Percentiles rank a stretch among this genome's conserved stretches.
phyloP scores from a whole-genome alignment of 2,888 invertebrate species.

The Globia sparganii region DNA sequence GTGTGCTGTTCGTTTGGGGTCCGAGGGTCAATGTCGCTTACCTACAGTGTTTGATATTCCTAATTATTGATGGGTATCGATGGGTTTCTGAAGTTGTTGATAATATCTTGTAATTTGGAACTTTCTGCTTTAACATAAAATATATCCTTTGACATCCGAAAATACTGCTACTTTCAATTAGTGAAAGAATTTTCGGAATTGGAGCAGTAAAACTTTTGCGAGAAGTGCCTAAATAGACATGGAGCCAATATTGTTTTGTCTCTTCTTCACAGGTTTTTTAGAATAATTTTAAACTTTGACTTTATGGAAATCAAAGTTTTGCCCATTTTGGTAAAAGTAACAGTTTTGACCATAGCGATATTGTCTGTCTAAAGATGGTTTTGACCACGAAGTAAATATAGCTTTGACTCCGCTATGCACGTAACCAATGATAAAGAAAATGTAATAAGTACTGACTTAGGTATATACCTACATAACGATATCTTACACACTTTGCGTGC shows the following conservation, averaged over 20 bases:
- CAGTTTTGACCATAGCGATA: neutral
- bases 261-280: neutral
- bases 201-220: too few relatives aligned
- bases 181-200: too few relatives aligned
- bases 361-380: neutral
- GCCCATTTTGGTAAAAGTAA: too few relatives aligned
- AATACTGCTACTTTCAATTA: too few relatives aligned
- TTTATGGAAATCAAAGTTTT: neutral
- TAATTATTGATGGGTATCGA: conserved; percentile 55
- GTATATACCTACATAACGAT: neutral
- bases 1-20: conserved; percentile 75
- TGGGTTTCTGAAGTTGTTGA: neutral
- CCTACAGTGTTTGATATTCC: conserved; percentile 42
- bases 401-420: too few relatives aligned
- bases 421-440: neutral
- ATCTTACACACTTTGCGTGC: neutral
- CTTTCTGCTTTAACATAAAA: neutral
- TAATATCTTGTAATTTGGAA: neutral
- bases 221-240: neutral
- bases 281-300: neutral
- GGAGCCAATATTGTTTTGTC: neutral
- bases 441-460: neutral
- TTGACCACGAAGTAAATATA: neutral
- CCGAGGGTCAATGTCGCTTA: conserved; percentile 58
- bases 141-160: too few relatives aligned